phyloP scores from a whole-genome alignment of 35 echinoderm and acorn worm species.

The Ptychodera flava region DNA sequence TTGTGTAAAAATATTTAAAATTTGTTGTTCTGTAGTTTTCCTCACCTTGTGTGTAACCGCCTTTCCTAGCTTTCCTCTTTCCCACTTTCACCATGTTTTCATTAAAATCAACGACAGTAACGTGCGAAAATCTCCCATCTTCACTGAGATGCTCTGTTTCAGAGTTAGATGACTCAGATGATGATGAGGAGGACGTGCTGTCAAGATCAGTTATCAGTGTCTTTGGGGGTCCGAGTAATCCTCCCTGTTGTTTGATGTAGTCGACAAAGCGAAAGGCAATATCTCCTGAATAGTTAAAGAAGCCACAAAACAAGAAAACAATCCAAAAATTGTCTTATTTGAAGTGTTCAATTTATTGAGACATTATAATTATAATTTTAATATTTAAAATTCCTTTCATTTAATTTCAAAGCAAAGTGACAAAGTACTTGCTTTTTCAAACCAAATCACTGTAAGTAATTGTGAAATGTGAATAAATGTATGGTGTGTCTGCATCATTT shows the following conservation, averaged over 20 bases:
- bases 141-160: background rate
- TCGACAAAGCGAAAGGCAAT: slow-evolving; percentile 91
- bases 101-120: slow-evolving; percentile 91
- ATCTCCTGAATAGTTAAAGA: slow-evolving; percentile 47
- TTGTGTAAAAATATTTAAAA: too few relatives aligned
- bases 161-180: background rate
- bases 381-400: too few relatives aligned
- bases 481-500: too few relatives aligned
- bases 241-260: slow-evolving; percentile 41
- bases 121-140: slow-evolving; percentile 23
- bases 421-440: too few relatives aligned
- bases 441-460: too few relatives aligned
- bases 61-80: slow-evolving; percentile 57
- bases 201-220: background rate
- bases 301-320: too few relatives aligned
- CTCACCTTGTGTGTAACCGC: slow-evolving; percentile 50
- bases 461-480: too few relatives aligned
- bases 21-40: too few relatives aligned
- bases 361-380: too few relatives aligned
- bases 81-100: slow-evolving; percentile 80
- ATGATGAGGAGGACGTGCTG: background rate
- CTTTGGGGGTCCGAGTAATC: background rate
- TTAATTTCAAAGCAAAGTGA: too few relatives aligned
- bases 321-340: too few relatives aligned
- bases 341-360: too few relatives aligned